Percentiles rank a stretch among this genome's conserved stretches.
Conservation (phyloP, 2,888 invertebrate genomes). For the Villa cingulata region DNA sequence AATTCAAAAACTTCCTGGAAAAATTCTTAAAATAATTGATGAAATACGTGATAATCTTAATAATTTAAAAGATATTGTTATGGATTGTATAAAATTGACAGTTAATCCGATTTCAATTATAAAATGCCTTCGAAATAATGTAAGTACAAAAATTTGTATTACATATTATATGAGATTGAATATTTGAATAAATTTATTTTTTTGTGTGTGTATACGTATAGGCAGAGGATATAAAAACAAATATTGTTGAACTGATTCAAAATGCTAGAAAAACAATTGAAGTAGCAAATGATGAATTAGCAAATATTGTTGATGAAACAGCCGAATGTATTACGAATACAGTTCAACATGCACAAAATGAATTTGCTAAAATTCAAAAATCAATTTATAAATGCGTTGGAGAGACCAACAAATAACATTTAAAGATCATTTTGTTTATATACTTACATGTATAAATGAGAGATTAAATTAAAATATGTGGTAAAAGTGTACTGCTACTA, state of each 20-base stretch:
- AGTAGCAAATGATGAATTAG: background rate
- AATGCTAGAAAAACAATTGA: background rate
- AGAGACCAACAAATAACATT: too few relatives aligned
- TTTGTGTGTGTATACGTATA: background rate
- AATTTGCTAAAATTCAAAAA: background rate
- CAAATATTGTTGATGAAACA: background rate
- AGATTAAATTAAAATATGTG: too few relatives aligned
- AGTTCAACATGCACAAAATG: background rate
- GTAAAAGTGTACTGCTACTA: too few relatives aligned
- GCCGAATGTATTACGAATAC: background rate
- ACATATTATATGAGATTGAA: background rate
- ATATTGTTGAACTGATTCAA: background rate
- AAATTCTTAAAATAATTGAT: background rate
- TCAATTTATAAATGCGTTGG: too few relatives aligned
- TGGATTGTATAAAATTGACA: background rate
- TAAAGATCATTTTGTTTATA: too few relatives aligned
- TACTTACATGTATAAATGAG: too few relatives aligned
- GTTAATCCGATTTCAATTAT: background rate
- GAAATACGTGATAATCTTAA: background rate
- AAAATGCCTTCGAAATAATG: background rate
- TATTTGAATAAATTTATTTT: background rate
- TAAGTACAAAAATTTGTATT: background rate
- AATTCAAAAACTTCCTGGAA: background rate
- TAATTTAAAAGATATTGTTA: background rate
- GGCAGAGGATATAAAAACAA: background rate